Conservation (phyloP, 1,140 invertebrate genomes). For the Achatina immaculata region DNA sequence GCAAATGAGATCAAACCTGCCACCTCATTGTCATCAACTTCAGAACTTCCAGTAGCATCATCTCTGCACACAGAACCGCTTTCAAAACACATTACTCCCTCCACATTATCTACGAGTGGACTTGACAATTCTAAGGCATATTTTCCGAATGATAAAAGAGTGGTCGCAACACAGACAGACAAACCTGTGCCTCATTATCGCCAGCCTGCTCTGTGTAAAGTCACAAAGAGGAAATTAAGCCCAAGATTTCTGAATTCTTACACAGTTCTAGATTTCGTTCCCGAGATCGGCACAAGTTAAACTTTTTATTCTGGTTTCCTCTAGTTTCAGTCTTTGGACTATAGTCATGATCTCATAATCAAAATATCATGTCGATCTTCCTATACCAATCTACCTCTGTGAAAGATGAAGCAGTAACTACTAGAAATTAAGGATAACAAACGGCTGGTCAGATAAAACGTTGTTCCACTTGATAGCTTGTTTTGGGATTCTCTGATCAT, state of each 20-base stretch:
- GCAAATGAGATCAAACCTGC: background rate
- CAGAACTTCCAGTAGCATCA: background rate
- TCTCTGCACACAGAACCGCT: background rate
- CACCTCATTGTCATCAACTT: background rate
- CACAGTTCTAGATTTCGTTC: background rate
- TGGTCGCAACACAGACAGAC: background rate
- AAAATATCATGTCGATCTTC: too few species aligned
- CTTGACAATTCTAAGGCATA: background rate
- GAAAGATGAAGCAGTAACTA: too few species aligned
- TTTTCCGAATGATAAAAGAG: background rate
- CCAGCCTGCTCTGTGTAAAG: background rate
- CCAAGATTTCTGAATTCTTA: constrained; percentile 3
- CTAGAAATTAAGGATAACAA: too few species aligned
- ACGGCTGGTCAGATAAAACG: too few species aligned
- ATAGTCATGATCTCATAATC: too few species aligned
- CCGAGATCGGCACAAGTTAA: too few species aligned
- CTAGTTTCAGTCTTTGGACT: too few species aligned
- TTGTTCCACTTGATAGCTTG: too few species aligned
- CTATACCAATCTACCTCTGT: too few species aligned
- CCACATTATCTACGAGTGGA: background rate
- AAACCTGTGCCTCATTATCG: background rate
- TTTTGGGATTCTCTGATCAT: too few species aligned
- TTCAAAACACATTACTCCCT: background rate
- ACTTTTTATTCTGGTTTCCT: too few species aligned
- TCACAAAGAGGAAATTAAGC: background rate